A percentile compares a stretch with the other conserved stretches of the same genome.
Conservation (phyloP, 1,140 invertebrate genomes). For the Leptinotarsa defecta region DNA sequence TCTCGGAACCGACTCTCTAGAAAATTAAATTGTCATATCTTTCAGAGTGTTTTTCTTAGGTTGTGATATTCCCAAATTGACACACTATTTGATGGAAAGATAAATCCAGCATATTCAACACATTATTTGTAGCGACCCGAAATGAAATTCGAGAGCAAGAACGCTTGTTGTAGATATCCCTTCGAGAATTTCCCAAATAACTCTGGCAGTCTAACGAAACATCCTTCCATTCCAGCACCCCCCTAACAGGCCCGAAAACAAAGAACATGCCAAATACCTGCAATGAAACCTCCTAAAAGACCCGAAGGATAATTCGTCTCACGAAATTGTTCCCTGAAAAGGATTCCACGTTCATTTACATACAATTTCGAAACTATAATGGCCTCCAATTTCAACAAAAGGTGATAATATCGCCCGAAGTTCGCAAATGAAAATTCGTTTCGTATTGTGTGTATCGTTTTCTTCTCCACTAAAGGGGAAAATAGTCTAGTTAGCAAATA, state of each 20-base stretch:
- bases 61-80: too few relatives aligned
- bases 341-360: background rate
- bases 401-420: background rate
- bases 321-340: background rate
- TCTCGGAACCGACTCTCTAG: too few relatives aligned
- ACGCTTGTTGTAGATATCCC: too few relatives aligned
- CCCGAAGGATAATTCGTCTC: background rate
- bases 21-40: too few relatives aligned
- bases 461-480: background rate
- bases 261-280: background rate
- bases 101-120: too few relatives aligned
- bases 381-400: slow-evolving; percentile 1
- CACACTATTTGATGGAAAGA: too few relatives aligned
- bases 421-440: slow-evolving; percentile 3
- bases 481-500: background rate
- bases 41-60: too few relatives aligned
- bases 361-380: slow-evolving; percentile 9
- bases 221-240: background rate
- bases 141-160: too few relatives aligned
- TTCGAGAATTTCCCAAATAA: too few relatives aligned
- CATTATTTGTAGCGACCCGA: too few relatives aligned
- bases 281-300: background rate
- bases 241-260: background rate
- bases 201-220: too few relatives aligned
- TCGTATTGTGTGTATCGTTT: background rate